Conservation (phyloP, 92 coral and sea anemone genomes). For the Phymanthus crucifer region DNA sequence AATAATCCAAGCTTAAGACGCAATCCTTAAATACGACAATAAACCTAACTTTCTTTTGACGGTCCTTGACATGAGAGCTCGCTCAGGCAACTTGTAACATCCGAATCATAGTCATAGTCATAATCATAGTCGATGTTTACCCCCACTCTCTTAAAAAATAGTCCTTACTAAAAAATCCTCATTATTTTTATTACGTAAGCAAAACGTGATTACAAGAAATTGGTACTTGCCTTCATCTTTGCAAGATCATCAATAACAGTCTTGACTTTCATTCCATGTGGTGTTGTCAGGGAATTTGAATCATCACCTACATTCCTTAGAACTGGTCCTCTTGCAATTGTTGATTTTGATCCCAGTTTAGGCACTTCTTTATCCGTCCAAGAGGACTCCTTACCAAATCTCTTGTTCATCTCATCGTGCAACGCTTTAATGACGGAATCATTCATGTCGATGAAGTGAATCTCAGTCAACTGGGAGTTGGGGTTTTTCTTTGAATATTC, state of each 20-base stretch:
- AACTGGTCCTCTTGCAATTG: constrained; percentile 76
- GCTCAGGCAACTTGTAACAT: too few species aligned
- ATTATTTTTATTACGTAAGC: too few species aligned
- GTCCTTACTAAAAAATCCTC: too few species aligned
- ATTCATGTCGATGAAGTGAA: constrained; percentile 67
- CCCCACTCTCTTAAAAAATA: too few species aligned
- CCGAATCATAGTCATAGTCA: too few species aligned
- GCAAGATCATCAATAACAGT: constrained; percentile 10
- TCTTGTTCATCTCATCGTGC: constrained; percentile 31
- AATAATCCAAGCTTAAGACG: too few species aligned
- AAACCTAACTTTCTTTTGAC: too few species aligned
- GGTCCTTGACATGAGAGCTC: too few species aligned
- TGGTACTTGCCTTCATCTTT: constrained; percentile 10
- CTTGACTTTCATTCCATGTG: background rate
- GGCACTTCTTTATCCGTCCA: constrained; percentile 16
- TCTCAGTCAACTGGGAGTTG: constrained; percentile 39
- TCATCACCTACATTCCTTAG: background rate
- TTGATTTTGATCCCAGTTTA: constrained; percentile 9
- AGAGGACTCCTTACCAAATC: background rate
- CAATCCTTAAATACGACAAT: too few species aligned
- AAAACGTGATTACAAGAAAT: too few species aligned
- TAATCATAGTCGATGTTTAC: too few species aligned
- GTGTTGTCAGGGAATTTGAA: background rate
- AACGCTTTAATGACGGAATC: constrained; percentile 52
- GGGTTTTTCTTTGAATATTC: constrained; percentile 46